Evolutionary conservation across 2,888 invertebrate genomes (phyloP).

Genomic region (Ramazzottius varieornatus): DNA sequence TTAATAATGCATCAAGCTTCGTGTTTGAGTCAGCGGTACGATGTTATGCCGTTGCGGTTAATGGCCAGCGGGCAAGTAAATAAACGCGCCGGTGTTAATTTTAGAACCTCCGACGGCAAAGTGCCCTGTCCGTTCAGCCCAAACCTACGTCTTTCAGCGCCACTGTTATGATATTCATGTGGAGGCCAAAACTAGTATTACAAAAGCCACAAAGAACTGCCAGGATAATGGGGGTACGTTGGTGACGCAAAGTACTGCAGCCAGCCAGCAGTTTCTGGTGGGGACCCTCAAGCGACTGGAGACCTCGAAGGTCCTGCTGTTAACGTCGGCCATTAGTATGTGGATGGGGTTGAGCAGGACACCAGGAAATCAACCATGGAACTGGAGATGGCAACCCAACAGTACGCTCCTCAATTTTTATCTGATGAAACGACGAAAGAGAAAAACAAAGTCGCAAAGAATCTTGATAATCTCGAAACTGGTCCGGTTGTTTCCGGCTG

Average conservation of each 20-base stretch:
- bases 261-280: background rate
- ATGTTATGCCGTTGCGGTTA: too few relatives aligned
- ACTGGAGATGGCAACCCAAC: background rate
- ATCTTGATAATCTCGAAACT: background rate
- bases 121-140: background rate
- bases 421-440: background rate
- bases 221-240: background rate
- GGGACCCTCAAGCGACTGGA: background rate
- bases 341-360: background rate
- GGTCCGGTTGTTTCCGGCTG: too few relatives aligned
- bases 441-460: background rate
- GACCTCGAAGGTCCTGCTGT: background rate
- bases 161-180: background rate
- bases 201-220: background rate
- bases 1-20: too few relatives aligned
- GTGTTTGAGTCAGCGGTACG: too few relatives aligned
- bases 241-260: background rate
- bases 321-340: background rate
- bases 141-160: conserved; percentile 1
- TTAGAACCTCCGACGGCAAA: background rate
- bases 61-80: too few relatives aligned
- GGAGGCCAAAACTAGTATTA: background rate
- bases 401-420: background rate
- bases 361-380: background rate
- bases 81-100: too few relatives aligned